Conservation (phyloP, 2,888 invertebrate species). For the Perdita meconis region DNA sequence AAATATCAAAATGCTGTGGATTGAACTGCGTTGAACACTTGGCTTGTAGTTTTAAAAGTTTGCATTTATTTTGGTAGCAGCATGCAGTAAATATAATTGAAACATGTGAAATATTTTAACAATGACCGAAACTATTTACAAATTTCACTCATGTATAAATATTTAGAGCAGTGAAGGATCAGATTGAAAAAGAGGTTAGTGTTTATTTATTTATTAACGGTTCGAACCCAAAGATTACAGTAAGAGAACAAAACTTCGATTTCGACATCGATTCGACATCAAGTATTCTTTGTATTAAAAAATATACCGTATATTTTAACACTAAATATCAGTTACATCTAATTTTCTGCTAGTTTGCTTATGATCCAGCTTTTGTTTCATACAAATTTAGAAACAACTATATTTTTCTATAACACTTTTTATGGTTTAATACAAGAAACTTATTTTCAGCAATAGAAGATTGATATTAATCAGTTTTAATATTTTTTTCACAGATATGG, state of each 20-base stretch:
- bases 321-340: neutral
- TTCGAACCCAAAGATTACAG: no score
- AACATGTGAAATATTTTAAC: neutral
- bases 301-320: neutral
- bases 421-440: neutral
- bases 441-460: neutral
- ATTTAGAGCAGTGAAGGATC: neutral
- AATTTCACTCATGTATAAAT: neutral
- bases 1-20: neutral
- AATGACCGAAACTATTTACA: neutral
- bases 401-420: neutral
- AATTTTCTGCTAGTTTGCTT: neutral
- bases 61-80: neutral
- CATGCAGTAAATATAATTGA: neutral
- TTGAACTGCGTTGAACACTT: neutral
- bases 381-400: neutral
- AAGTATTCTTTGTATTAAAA: neutral
- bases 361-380: neutral
- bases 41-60: neutral
- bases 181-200: slow-evolving; percentile 20
- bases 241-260: no score
- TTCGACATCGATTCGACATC: no score
- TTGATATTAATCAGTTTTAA: neutral
- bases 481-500: slow-evolving; percentile 76
- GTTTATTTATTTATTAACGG: no score